phyloP scores from a whole-genome alignment of 2,888 invertebrate species.

The Meteorus cinctellus region DNA sequence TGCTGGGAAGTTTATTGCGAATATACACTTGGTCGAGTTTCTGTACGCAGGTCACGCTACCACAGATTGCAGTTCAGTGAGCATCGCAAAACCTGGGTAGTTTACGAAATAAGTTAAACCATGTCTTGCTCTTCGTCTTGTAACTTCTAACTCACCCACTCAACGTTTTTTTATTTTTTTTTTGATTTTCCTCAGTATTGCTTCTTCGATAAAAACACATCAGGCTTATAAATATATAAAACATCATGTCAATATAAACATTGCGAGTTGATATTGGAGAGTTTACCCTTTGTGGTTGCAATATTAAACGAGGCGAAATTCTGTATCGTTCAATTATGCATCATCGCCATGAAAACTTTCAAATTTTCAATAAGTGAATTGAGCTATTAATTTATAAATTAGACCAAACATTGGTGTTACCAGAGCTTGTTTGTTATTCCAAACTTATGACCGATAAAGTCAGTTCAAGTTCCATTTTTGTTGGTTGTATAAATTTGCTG shows the following conservation, averaged over 20 bases:
- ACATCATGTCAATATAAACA: not conserved
- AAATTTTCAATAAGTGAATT: not conserved
- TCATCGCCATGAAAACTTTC: not conserved
- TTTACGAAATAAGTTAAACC: constrained; percentile 13
- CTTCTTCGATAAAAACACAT: constrained; percentile 1
- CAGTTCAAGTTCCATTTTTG: not conserved
- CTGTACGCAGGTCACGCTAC: constrained; percentile 22
- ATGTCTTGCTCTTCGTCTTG: constrained; percentile 3
- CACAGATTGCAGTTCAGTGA: constrained; percentile 33
- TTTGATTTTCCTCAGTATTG: not conserved
- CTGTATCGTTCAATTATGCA: constrained; percentile 2
- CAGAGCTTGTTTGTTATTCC: not conserved
- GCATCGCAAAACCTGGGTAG: constrained; percentile 19
- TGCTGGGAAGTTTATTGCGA: constrained; percentile 7
- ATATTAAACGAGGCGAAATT: constrained; percentile 11
- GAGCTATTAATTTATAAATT: not conserved
- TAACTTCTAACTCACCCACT: too few relatives aligned
- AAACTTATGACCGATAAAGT: not conserved
- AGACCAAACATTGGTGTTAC: not conserved
- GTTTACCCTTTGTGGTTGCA: constrained; percentile 6
- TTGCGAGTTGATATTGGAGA: not conserved
- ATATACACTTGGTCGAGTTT: constrained; percentile 12
- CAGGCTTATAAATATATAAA: not conserved
- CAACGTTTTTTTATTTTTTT: too few relatives aligned
- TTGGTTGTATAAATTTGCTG: not conserved